Base-by-base conservation (phyloP, 1,140 invertebrate genomes). In the Lepidurus packardi region DNA sequence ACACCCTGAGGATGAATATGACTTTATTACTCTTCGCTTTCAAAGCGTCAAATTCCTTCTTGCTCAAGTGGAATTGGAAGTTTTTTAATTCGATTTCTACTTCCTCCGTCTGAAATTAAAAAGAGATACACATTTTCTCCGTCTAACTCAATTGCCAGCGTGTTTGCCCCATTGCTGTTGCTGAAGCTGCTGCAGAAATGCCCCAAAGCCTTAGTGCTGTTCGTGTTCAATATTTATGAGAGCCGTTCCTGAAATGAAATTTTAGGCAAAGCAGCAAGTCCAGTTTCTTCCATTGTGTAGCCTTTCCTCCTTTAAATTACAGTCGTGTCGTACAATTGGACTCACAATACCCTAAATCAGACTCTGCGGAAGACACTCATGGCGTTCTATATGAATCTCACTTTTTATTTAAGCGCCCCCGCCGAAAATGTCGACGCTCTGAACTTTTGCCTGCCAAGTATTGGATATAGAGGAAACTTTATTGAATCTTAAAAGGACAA, bases 261-360 rank as follows among this genome's bases (percentile, higher is more conserved):
- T 65, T 65, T 65, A 65, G 13, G 53, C 53, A 65, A 65, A 65
- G 53, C 53, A 65, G 16, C 53, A 65, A 65, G 53, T 65, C 53
- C 53, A 21, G 53, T 47, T 65, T 5, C 53, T 11, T 13, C 53
- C 21, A 21, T 65, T 65, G 53, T 65, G 45, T 47, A 4, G 16
- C 53, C 8, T 65, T 16, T 65, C 53, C 13, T 65, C 13, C 53
- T 65, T 65, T 65, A 65, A 65, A 13, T 65, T 47, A n/a, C 53
- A 16, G 21, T 13, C 13, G 13, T 65, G 16, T 13, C 9, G 13
- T 16, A 16, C 13, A 21, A 13, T 65, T 65, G 21, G 6, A 65
- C 16, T 16, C 21, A 65, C 53, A 65, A 7, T 65, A 10, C 45
- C 53, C 21, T 65, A 16, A 11, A 65, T 65, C 53, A 65, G 16